Evolutionary conservation across 2,797 vertebrate genomes (phyloP).

Genomic region (Sebastes kiyomatsui): DNA sequence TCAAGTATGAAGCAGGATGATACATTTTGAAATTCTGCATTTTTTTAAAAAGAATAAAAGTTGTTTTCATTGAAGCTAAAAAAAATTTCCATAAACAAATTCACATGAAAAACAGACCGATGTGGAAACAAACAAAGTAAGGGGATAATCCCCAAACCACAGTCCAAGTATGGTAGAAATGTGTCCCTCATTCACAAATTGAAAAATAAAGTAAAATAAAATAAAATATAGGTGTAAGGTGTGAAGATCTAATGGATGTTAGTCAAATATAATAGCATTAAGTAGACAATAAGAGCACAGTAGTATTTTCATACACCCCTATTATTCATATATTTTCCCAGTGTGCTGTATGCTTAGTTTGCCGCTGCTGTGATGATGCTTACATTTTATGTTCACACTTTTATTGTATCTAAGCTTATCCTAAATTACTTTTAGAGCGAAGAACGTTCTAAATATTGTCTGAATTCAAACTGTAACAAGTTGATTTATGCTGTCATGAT

Average conservation of each 20-base stretch:
- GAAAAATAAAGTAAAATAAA: too few species aligned
- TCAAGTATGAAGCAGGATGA: background rate
- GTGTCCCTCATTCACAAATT: too few species aligned
- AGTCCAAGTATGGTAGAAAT: too few species aligned
- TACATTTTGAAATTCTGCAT: background rate
- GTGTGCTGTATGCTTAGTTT: background rate
- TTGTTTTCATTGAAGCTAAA: background rate
- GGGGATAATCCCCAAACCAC: fast-evolving
- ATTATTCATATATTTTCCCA: background rate
- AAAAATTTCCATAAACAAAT: too few species aligned
- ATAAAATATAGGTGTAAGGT: too few species aligned
- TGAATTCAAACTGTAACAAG: background rate
- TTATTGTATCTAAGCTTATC: background rate
- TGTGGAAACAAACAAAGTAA: too few species aligned
- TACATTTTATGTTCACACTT: background rate
- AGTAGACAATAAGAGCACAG: too few species aligned
- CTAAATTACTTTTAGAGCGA: background rate
- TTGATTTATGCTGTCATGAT: background rate
- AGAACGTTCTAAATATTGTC: background rate
- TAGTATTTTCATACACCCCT: too few species aligned
- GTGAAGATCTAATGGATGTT: too few species aligned
- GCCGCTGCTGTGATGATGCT: background rate
- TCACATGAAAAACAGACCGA: too few species aligned
- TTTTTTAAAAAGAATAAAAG: too few species aligned
- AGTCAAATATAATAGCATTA: too few species aligned